phyloP scores from a whole-genome alignment of 2,888 invertebrate species.

The Eilema griseolum region DNA sequence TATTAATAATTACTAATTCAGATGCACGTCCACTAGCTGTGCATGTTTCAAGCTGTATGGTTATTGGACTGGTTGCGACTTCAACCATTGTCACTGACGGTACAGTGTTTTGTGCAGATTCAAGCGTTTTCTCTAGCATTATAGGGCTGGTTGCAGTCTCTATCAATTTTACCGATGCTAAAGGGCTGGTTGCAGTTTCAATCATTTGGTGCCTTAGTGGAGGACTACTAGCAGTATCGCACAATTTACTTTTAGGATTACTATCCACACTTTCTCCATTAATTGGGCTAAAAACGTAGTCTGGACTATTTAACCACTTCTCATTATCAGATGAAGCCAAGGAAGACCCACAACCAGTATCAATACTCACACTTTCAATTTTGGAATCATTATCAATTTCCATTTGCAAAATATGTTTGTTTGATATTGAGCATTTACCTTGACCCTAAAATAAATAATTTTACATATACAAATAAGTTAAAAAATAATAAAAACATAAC shows the following conservation, averaged over 20 bases:
- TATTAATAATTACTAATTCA: constrained; percentile 20
- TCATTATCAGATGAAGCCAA: constrained; percentile 73
- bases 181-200: constrained; percentile 42
- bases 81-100: constrained; percentile 9
- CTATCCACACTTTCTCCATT: constrained; percentile 47
- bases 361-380: constrained; percentile 67
- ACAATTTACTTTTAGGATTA: constrained; percentile 43
- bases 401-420: constrained; percentile 20
- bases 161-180: not conserved
- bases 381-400: constrained; percentile 36
- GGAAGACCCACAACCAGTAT: constrained; percentile 80
- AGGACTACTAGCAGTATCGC: constrained; percentile 53
- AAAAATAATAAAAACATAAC: not conserved
- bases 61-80: constrained; percentile 13
- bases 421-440: constrained; percentile 8
- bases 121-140: not conserved
- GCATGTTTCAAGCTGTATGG: constrained; percentile 6
- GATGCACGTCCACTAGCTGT: not conserved
- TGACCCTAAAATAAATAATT: constrained; percentile 25
- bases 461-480: not conserved
- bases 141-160: constrained; percentile 12
- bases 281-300: constrained; percentile 63
- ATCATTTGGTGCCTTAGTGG: constrained; percentile 33
- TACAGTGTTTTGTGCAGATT: constrained; percentile 7
- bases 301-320: constrained; percentile 72